phyloP scores from a whole-genome alignment of 2,888 invertebrate genomes.

The Morpho achilles region DNA sequence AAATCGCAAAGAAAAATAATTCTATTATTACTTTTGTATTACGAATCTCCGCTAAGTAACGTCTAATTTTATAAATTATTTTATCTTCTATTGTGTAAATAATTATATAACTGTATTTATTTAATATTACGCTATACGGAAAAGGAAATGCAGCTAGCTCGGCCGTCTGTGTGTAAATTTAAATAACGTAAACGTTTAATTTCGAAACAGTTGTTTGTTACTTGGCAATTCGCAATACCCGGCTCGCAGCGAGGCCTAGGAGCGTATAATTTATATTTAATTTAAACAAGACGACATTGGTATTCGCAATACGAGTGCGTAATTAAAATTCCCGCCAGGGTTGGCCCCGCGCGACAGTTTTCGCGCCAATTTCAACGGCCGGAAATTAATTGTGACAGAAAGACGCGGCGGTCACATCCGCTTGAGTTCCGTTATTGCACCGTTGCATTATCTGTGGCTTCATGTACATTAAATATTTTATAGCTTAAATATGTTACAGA shows the following conservation, averaged over 20 bases:
- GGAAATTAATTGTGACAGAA: constrained; percentile 80
- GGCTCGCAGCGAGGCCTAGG: constrained; percentile 69
- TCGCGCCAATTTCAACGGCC: constrained; percentile 79
- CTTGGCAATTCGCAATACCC: constrained; percentile 66
- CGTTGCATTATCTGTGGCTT: constrained; percentile 26
- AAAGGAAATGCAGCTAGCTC: too few relatives aligned
- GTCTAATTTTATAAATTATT: too few relatives aligned
- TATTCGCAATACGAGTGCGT: constrained; percentile 79
- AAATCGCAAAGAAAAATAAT: too few relatives aligned
- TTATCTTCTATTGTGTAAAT: too few relatives aligned
- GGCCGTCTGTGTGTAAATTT: constrained; percentile 11
- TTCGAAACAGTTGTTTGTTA: constrained; percentile 62
- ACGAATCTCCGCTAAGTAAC: too few relatives aligned
- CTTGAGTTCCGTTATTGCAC: constrained; percentile 67
- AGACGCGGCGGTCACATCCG: constrained; percentile 77
- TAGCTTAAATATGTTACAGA: not conserved
- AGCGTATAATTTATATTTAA: constrained; percentile 79
- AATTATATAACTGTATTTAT: too few relatives aligned
- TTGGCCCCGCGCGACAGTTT: constrained; percentile 70
- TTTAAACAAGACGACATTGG: constrained; percentile 80
- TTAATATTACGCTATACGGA: too few relatives aligned
- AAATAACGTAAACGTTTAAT: constrained; percentile 37
- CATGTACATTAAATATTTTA: constrained; percentile 6
- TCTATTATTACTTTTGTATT: too few relatives aligned
- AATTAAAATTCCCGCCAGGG: constrained; percentile 78